Percentiles rank a stretch among this genome's conserved stretches.
These are phyloP conservation scores for Acrossocheilus fasciatus DNA, from an alignment of 2,797 vertebrate species.

Conservation along the genomic window DNA sequence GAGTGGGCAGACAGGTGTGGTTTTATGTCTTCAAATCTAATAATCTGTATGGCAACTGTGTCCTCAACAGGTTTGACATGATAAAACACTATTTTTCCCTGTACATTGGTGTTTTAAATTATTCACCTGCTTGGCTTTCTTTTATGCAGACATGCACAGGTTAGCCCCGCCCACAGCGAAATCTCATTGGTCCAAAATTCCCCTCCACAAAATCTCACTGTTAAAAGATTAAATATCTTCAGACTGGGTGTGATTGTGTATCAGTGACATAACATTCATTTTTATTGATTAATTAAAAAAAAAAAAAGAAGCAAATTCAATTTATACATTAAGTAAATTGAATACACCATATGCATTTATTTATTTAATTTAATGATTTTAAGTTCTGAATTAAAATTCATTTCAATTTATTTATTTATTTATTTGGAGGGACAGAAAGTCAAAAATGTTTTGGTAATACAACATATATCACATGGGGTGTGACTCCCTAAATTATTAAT, in stretches of 20 bases:
- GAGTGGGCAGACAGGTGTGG: slow-evolving; percentile 89
- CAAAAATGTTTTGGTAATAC: neutral
- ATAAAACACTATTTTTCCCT: neutral
- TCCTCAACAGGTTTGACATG: neutral
- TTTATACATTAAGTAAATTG: neutral
- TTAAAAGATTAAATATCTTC: neutral
- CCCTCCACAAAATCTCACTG: neutral
- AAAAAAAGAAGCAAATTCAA: neutral
- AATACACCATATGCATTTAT: neutral
- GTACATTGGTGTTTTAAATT: neutral
- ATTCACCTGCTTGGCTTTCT: neutral
- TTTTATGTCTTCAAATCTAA: slow-evolving; percentile 4
- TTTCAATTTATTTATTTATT: neutral
- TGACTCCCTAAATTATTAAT: neutral
- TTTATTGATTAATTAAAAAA: neutral
- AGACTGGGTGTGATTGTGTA: neutral
- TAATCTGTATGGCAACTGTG: neutral
- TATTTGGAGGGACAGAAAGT: neutral
- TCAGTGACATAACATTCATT: too few relatives aligned
- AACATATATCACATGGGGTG: too few relatives aligned
- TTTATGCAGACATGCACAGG: neutral
- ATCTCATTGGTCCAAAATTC: neutral
- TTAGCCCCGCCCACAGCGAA: neutral
- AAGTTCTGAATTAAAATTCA: neutral
- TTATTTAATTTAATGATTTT: neutral